Percentiles rank a stretch among this genome's conserved stretches.
Evolutionary conservation across 2,113 vertebrate species (phyloP).

Genomic region (Gambusia holbrooki): DNA sequence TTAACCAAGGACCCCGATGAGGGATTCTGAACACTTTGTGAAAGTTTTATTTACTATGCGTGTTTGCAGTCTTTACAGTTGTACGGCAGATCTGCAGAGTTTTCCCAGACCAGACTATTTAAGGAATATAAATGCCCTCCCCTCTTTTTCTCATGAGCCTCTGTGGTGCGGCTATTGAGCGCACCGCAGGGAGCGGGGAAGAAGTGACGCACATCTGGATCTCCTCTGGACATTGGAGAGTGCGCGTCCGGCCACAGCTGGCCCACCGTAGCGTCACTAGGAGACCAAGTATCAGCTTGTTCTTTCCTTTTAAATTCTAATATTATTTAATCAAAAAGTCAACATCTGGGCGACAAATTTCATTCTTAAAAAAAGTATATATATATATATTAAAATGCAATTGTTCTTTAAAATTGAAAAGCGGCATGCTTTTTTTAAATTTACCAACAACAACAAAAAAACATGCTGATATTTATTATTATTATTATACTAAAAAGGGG

Average conservation of each 20-base stretch:
- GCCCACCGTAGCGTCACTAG: constrained; percentile 62
- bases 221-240: constrained; percentile 57
- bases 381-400: too few species aligned
- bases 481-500: background rate
- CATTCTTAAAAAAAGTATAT: background rate
- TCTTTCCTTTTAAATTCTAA: constrained; percentile 11
- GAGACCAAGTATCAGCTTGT: constrained; percentile 25
- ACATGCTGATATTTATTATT: background rate
- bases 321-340: constrained; percentile 13
- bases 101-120: constrained; percentile 45
- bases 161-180: constrained; percentile 56
- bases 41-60: background rate
- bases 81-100: constrained; percentile 1
- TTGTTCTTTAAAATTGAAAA: background rate
- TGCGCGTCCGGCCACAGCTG: constrained; percentile 70
- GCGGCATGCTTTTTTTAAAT: background rate
- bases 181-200: constrained; percentile 54
- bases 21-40: constrained; percentile 4
- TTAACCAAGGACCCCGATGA: constrained; percentile 29
- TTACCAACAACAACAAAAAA: background rate
- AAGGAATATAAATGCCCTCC: constrained; percentile 36
- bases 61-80: constrained; percentile 19
- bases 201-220: constrained; percentile 81
- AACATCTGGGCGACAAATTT: background rate
- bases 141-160: constrained; percentile 32